A percentile compares a stretch with the other conserved stretches of the same genome.
These are phyloP conservation scores for Quiscalus mexicanus DNA, from an alignment of 2,113 vertebrate genomes.

Conservation along the genomic window DNA sequence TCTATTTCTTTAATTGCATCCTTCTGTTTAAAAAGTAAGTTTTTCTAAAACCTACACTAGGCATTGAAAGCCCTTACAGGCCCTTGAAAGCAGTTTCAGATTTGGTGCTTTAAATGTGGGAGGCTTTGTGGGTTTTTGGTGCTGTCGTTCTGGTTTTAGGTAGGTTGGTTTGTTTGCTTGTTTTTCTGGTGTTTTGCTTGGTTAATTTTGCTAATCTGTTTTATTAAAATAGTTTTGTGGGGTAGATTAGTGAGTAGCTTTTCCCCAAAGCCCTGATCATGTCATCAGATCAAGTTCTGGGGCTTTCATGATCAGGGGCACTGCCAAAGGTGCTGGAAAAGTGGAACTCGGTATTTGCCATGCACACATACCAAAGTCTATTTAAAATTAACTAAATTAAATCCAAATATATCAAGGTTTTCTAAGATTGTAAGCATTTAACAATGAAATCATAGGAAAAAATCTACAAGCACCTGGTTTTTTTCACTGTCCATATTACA, in stretches of 20 bases:
- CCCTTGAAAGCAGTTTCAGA: not conserved
- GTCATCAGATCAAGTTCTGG: rapidly evolving
- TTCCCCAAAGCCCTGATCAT: not conserved
- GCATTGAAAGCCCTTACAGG: not conserved
- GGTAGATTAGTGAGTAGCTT: not conserved
- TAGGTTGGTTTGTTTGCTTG: not conserved
- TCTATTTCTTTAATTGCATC: not conserved
- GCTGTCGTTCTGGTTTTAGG: not conserved
- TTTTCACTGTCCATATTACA: not conserved
- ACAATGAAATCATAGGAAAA: not conserved
- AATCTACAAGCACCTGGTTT: rapidly evolving
- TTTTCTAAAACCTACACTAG: not conserved
- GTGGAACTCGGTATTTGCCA: not conserved
- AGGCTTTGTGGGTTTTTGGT: not conserved
- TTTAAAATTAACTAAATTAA: not conserved
- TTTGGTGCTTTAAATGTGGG: rapidly evolving
- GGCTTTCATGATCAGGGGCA: not conserved
- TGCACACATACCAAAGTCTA: not conserved
- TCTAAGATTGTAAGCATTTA: not conserved
- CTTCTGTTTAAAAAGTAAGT: not conserved
- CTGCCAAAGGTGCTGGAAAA: not conserved
- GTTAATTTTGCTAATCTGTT: not conserved
- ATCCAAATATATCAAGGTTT: rapidly evolving
- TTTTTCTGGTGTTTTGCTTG: not conserved
- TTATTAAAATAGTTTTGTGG: not conserved